Conservation (phyloP, 2,113 vertebrate species). For the human region DNA sequence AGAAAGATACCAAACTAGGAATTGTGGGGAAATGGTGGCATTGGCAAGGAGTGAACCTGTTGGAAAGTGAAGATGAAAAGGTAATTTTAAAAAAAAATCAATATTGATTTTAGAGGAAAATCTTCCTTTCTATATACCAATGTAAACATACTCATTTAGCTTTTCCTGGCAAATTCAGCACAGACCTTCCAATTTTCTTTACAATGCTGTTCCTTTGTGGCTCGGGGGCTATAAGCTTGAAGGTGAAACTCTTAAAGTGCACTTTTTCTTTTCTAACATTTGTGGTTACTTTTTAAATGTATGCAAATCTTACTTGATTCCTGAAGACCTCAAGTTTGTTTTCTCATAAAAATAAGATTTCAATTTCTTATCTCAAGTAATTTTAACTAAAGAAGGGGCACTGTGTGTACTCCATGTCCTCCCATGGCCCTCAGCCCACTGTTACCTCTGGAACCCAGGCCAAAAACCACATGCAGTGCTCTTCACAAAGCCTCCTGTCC, state of each 20-base stretch:
- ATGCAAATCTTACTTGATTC: not conserved
- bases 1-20: not conserved
- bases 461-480: not conserved
- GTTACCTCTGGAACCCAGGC: not conserved
- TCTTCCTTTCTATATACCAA: not conserved
- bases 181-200: not conserved
- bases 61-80: not conserved
- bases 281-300: not conserved
- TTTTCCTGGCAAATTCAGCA: not conserved
- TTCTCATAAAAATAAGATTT: not conserved
- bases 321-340: not conserved
- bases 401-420: not conserved
- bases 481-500: too few species aligned
- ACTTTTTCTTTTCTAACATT: not conserved
- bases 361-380: not conserved
- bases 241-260: not conserved
- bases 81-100: not conserved
- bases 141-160: not conserved
- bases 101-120: not conserved
- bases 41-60: not conserved
- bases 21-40: not conserved
- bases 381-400: not conserved
- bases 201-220: not conserved
- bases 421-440: too few species aligned
- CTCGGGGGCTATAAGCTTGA: not conserved